Conservation (phyloP, 1,140 invertebrate genomes). For the Campoletis sonorensis region DNA sequence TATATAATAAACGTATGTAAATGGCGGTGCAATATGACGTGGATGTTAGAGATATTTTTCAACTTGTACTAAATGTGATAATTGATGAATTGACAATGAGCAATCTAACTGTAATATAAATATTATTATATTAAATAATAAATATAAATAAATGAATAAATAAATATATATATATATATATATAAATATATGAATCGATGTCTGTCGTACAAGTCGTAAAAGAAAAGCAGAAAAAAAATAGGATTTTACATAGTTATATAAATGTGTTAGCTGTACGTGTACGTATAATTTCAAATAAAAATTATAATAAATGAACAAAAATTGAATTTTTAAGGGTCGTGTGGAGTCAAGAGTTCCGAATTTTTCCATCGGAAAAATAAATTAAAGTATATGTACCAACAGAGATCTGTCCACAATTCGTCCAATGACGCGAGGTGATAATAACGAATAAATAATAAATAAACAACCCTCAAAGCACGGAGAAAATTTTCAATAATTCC, state of each 20-base stretch:
- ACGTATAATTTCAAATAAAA: not conserved
- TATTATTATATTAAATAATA: slow-evolving; percentile 57
- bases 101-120: slow-evolving; percentile 75
- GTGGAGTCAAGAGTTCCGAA: slow-evolving; percentile 19
- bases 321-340: not conserved
- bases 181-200: slow-evolving; percentile 61
- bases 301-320: not conserved
- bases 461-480: not conserved
- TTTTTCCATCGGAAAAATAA: slow-evolving; percentile 6
- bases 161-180: slow-evolving; percentile 58
- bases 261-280: slow-evolving; percentile 48
- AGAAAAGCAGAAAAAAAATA: slow-evolving; percentile 18
- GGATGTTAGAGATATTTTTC: slow-evolving; percentile 77
- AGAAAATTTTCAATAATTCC: not conserved
- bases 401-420: slow-evolving; percentile 65
- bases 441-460: not conserved
- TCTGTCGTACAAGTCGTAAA: slow-evolving; percentile 72
- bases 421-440: slow-evolving; percentile 65
- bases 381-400: slow-evolving; percentile 1
- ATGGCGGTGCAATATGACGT: slow-evolving; percentile 56
- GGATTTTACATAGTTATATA: slow-evolving; percentile 45
- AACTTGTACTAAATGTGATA: slow-evolving; percentile 77
- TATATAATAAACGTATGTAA: slow-evolving; percentile 42
- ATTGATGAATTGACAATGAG: slow-evolving; percentile 76
- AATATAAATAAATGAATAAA: too few relatives aligned